These are phyloP conservation scores for Drosophila dunni DNA, from an alignment of 1,140 invertebrate genomes.

Conservation along the genomic window DNA sequence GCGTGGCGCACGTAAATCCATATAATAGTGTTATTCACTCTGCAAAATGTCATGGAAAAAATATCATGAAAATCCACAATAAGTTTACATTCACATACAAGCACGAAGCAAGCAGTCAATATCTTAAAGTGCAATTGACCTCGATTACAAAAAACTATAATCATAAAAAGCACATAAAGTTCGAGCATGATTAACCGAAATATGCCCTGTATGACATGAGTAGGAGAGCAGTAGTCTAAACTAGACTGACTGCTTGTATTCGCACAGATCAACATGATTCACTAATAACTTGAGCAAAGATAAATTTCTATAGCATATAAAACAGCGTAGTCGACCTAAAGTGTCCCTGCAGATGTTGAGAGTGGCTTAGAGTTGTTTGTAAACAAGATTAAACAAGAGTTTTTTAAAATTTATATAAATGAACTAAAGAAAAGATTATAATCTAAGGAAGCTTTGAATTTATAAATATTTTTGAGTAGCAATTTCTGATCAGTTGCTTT, in stretches of 20 bases:
- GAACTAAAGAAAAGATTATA: too few species aligned
- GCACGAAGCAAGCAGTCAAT: slow-evolving; percentile 33
- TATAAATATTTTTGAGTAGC: neutral
- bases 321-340: too few species aligned
- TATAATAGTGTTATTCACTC: slow-evolving; percentile 68
- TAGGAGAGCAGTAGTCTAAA: neutral
- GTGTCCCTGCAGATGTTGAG: too few species aligned
- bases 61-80: slow-evolving; percentile 30
- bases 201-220: neutral
- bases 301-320: too few species aligned
- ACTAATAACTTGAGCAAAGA: too few species aligned
- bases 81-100: slow-evolving; percentile 22
- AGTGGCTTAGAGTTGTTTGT: too few species aligned
- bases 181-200: neutral
- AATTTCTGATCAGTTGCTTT: neutral
- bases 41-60: slow-evolving; percentile 46
- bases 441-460: too few species aligned
- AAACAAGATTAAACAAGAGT: too few species aligned
- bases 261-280: too few species aligned
- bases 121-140: slow-evolving; percentile 45
- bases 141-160: slow-evolving; percentile 21
- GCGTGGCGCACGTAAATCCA: slow-evolving; percentile 77
- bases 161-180: slow-evolving; percentile 22
- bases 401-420: too few species aligned
- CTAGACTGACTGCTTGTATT: too few species aligned